phyloP scores from a whole-genome alignment of 2,888 invertebrate genomes.

The Herminia tarsipennalis region DNA sequence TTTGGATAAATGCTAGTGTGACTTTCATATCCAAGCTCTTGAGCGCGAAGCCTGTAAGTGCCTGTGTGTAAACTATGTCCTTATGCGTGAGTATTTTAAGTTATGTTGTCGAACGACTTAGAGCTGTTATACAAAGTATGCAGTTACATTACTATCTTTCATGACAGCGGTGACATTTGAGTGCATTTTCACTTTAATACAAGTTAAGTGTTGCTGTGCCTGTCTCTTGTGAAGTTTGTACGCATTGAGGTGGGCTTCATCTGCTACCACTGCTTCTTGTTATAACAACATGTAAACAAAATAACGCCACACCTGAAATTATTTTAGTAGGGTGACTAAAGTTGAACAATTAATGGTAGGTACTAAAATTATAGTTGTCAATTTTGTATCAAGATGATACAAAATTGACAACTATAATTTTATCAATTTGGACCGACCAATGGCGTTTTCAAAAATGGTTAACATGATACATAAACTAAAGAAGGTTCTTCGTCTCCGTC shows the following conservation, averaged over 20 bases:
- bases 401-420: too few species aligned
- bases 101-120: constrained; percentile 43
- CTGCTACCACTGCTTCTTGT: neutral
- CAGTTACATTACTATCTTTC: constrained; percentile 45
- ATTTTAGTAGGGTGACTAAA: too few species aligned
- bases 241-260: neutral
- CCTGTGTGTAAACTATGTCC: constrained; percentile 49
- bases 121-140: constrained; percentile 41
- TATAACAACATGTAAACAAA: too few species aligned
- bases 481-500: neutral
- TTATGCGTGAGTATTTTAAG: constrained; percentile 44
- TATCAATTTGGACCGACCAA: too few species aligned
- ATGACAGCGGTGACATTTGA: constrained; percentile 38
- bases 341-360: too few species aligned
- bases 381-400: too few species aligned
- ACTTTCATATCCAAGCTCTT: constrained; percentile 73
- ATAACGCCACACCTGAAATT: too few species aligned
- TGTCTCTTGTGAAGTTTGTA: neutral
- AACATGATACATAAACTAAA: too few species aligned
- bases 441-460: too few species aligned
- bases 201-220: constrained; percentile 16
- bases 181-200: constrained; percentile 28
- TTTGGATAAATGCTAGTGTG: constrained; percentile 77
- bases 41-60: constrained; percentile 50
- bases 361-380: too few species aligned